phyloP scores from a whole-genome alignment of 2,888 invertebrate genomes.

The Neuroscelio doddi region DNA sequence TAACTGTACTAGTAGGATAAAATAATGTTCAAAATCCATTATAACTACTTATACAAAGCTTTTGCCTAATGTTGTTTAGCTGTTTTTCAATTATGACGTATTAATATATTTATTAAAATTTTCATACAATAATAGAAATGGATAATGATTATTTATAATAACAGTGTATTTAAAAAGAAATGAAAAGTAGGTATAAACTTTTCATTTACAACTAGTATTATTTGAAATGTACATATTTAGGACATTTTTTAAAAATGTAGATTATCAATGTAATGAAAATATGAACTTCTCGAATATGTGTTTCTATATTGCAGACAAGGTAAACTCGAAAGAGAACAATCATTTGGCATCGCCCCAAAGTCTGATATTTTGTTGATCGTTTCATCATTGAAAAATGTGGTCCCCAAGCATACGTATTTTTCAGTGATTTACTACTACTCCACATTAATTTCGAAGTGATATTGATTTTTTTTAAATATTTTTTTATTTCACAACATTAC shows the following conservation, averaged over 20 bases:
- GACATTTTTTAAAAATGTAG: neutral
- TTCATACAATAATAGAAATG: no score
- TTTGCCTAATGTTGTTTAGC: no score
- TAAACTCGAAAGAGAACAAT: slow-evolving; percentile 54
- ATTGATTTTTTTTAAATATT: no score
- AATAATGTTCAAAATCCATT: no score
- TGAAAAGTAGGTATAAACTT: no score
- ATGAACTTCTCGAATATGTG: slow-evolving; percentile 1
- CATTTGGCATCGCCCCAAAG: slow-evolving; percentile 63
- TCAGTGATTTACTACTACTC: neutral
- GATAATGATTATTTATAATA: neutral
- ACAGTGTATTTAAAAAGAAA: neutral
- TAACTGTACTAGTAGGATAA: no score
- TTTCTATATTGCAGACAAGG: slow-evolving; percentile 49
- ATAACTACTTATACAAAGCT: no score
- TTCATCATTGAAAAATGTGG: slow-evolving; percentile 59
- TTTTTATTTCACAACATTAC: no score
- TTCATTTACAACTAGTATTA: no score
- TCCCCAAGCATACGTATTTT: slow-evolving; percentile 53
- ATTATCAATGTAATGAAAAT: neutral
- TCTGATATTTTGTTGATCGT: slow-evolving; percentile 59
- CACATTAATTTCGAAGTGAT: neutral
- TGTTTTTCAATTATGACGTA: no score
- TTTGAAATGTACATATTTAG: no score
- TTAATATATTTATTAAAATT: no score